Conservation (phyloP, 2,113 vertebrate species). For the Crotalus viridis region DNA sequence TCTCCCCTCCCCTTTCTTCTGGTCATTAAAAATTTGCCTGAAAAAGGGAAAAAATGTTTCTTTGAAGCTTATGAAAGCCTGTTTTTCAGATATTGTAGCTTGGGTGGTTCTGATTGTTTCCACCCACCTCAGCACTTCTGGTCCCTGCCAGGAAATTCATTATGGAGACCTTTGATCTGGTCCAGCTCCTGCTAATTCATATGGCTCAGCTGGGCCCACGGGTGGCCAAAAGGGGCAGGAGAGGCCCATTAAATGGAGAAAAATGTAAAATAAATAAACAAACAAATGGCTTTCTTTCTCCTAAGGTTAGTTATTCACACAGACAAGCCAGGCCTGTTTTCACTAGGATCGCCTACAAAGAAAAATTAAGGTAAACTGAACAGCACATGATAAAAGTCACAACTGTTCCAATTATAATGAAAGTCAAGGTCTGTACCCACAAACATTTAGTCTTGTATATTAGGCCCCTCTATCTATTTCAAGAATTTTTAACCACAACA, state of each 20-base stretch:
- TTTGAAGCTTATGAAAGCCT: slow-evolving; percentile 42
- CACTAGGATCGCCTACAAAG: neutral
- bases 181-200: neutral
- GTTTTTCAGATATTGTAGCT: slow-evolving; percentile 20
- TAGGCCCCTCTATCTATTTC: neutral
- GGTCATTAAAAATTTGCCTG: slow-evolving; percentile 69
- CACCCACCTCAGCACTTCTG: slow-evolving; percentile 4
- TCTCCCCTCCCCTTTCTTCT: slow-evolving; percentile 30
- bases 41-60: slow-evolving; percentile 57
- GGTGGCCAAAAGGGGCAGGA: neutral
- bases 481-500: neutral
- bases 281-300: neutral
- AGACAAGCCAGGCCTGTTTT: neutral
- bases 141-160: rapidly evolving
- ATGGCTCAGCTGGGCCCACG: neutral
- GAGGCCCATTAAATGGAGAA: neutral
- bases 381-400: neutral
- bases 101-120: neutral
- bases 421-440: neutral
- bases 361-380: neutral
- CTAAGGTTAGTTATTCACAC: neutral
- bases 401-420: neutral
- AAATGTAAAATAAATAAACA: neutral
- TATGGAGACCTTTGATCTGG: neutral
- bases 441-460: neutral